Evolutionary conservation across 2,113 vertebrate genomes (phyloP).

Genomic region (Anas platyrhynchos): DNA sequence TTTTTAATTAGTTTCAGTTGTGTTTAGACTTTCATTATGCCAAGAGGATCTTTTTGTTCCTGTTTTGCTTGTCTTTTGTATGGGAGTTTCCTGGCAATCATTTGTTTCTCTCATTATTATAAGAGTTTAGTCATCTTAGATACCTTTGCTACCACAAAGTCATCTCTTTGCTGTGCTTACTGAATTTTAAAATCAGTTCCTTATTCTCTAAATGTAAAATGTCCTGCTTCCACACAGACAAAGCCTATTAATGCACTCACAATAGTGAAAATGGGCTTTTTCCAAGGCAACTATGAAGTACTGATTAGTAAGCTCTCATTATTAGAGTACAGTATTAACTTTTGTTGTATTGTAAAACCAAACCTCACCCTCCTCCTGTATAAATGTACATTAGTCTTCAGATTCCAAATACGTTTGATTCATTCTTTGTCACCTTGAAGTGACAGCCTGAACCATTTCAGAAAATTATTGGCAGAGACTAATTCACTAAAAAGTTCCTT

Average conservation of each 20-base stretch:
- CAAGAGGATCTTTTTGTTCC: neutral
- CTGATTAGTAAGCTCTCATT: neutral
- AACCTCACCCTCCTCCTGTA: neutral
- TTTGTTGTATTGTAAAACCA: neutral
- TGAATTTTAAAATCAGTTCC: neutral
- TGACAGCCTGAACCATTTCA: neutral
- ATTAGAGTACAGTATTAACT: neutral
- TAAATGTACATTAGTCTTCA: neutral
- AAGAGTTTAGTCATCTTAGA: neutral
- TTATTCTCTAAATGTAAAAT: neutral
- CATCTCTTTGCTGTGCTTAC: neutral
- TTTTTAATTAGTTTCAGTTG: conserved; percentile 12
- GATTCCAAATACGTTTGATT: neutral
- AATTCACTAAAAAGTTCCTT: neutral
- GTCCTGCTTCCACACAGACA: neutral
- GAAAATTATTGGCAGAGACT: neutral
- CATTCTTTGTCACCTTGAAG: neutral
- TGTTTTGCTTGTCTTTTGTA: neutral
- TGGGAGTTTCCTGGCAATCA: neutral
- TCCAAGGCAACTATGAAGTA: neutral
- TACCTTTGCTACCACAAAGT: neutral
- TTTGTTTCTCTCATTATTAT: conserved; percentile 13
- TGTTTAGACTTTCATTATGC: conserved; percentile 30
- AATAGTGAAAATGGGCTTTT: neutral
- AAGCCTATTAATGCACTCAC: neutral